Evolutionary conservation across 2,888 invertebrate genomes (phyloP), one percentile per base, ranked within the genome.

Genomic region (Lycia hirtaria): DNA sequence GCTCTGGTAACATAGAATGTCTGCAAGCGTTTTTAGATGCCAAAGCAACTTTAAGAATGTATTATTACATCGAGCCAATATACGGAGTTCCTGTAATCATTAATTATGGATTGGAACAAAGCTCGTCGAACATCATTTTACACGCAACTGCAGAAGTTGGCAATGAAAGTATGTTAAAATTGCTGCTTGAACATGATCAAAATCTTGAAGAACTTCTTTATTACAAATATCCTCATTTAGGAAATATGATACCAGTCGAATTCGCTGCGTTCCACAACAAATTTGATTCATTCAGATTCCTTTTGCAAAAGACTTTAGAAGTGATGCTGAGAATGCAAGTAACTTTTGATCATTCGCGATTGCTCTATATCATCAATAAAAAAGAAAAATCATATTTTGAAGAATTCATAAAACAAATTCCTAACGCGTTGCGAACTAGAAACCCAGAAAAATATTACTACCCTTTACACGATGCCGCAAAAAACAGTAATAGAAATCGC

Each of bases 111-210:
- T 35, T 1, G 24, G 24, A 7, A 3, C 10, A 9, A 15, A 50
- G 41, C 14, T 6, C 40, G 14, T 40, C 50, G 1, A 62, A 56
- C 20, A 35, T 30, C 22, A 48, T 65, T 1, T 26, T 65, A 10
- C 65, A 65, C 7, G 49, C 65, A 14, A 69, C 74, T 14, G 70
- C 75, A 48, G 88, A 87, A 71, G 73, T 81, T 56, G 93, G 93
- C 1, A 81, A 87, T 56, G 67, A 79, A 14, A 85, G 90, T 12
- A 89, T 93, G 60, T 83, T 94, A 6, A 82, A 88, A 65, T 73
- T 84, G 24, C 78, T 94, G 30, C 69, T 94, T 12, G 79, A 81
- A 71, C 66, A 85, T 75, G 70, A 91, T 74, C 64, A 67, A 52
- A 65, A 66, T 0, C 30, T 51, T n/a, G 35, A 62, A 28, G 1